Percentiles rank a stretch among this genome's conserved stretches.
Conservation (phyloP, 2,797 vertebrate species). For the Periophthalmus magnuspinnatus region DNA sequence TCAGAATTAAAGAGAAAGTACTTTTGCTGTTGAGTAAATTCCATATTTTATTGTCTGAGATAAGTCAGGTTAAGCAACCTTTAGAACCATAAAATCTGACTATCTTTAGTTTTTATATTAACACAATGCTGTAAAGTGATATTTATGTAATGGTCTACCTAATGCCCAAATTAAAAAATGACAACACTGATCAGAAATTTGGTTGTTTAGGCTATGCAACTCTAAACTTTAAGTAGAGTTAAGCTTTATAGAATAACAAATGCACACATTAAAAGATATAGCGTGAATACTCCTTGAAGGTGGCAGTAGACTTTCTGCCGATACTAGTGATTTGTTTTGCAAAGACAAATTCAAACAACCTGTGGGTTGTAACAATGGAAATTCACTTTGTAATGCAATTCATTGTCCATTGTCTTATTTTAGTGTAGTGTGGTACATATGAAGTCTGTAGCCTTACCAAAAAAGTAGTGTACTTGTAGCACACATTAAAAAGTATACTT, state of each 20-base stretch:
- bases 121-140: background rate
- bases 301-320: background rate
- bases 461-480: too few species aligned
- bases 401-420: background rate
- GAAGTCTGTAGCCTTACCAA: background rate
- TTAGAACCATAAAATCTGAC: background rate
- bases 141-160: background rate
- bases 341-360: constrained; percentile 46
- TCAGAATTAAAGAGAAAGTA: background rate
- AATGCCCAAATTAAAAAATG: background rate
- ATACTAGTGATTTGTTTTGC: constrained; percentile 44
- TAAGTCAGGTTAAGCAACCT: background rate
- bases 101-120: background rate
- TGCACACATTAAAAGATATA: background rate
- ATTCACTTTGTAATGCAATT: background rate
- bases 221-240: background rate
- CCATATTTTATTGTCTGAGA: background rate
- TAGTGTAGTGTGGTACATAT: background rate
- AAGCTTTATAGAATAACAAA: background rate
- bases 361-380: background rate
- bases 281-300: background rate
- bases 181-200: too few species aligned
- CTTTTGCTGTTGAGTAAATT: background rate
- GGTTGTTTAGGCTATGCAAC: too few species aligned
- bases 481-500: too few species aligned